Percentiles rank a stretch among this genome's conserved stretches.
These are phyloP conservation scores for Aegotheles bennettii DNA, from an alignment of 2,113 vertebrate genomes.

Conservation along the genomic window DNA sequence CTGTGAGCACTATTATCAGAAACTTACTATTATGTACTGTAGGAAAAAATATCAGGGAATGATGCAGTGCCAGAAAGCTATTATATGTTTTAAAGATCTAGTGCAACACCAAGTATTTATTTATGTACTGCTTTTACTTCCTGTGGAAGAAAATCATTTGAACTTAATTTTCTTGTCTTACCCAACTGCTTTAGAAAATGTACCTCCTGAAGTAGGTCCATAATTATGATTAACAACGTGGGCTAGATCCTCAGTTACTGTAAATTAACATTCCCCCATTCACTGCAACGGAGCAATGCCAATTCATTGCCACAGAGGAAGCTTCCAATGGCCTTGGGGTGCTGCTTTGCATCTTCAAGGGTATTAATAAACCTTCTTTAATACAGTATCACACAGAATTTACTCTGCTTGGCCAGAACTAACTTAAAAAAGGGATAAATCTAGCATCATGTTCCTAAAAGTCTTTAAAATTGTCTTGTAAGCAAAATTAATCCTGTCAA, in stretches of 20 bases:
- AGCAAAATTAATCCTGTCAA: background rate
- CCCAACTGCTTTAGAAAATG: slow-evolving; percentile 50
- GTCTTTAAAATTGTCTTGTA: background rate
- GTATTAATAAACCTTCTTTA: background rate
- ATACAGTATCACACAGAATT: background rate
- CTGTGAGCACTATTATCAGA: slow-evolving; percentile 62
- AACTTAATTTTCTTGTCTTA: slow-evolving; percentile 66
- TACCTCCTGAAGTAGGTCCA: slow-evolving; percentile 33
- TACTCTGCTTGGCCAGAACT: background rate
- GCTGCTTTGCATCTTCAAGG: background rate
- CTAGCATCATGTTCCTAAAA: background rate
- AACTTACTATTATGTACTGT: slow-evolving; percentile 56
- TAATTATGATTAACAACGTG: background rate
- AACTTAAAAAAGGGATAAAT: background rate
- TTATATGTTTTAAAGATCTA: slow-evolving; percentile 49
- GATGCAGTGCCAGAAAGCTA: slow-evolving; percentile 54
- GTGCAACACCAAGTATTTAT: slow-evolving; percentile 56
- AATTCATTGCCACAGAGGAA: background rate
- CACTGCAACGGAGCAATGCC: background rate
- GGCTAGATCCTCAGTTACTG: background rate
- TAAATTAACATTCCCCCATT: background rate
- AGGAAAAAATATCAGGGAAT: slow-evolving; percentile 37
- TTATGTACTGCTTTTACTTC: slow-evolving; percentile 57
- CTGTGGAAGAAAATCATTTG: slow-evolving; percentile 66
- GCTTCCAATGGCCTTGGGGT: background rate